Evolutionary conservation across 2,888 invertebrate genomes (phyloP).

Genomic region (Lydus trimaculatus): DNA sequence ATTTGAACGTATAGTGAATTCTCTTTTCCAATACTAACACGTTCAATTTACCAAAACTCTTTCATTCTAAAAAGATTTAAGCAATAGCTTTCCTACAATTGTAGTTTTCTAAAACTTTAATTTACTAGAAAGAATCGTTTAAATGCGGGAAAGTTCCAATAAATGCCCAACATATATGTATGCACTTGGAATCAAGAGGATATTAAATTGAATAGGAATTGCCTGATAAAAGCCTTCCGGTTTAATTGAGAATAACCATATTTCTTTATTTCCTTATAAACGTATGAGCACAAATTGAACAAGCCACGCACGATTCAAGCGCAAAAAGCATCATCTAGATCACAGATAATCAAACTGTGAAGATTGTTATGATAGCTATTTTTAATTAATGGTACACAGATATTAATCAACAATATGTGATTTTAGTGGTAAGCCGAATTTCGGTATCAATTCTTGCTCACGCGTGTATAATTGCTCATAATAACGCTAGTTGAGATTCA

Average conservation of each 20-base stretch:
- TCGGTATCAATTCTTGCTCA: too few species aligned
- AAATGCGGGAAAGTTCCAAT: not conserved
- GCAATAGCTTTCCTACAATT: conserved; percentile 15
- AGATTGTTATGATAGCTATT: too few species aligned
- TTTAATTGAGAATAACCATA: not conserved
- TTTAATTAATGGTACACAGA: too few species aligned
- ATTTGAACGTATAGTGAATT: conserved; percentile 6
- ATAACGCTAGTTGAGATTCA: too few species aligned
- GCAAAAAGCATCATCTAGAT: too few species aligned
- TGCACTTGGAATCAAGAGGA: not conserved
- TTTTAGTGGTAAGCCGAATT: too few species aligned
- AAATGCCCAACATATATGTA: not conserved
- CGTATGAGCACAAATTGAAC: too few species aligned
- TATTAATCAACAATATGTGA: too few species aligned
- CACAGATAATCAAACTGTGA: too few species aligned
- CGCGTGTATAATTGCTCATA: too few species aligned
- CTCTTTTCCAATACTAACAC: conserved; percentile 12
- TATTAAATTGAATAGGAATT: not conserved
- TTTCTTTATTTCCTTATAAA: not conserved
- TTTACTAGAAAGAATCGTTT: conserved; percentile 9
- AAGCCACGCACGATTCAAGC: too few species aligned
- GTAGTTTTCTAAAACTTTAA: conserved; percentile 20
- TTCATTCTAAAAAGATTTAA: conserved; percentile 14
- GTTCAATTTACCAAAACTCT: conserved; percentile 17
- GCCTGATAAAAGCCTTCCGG: not conserved